Percentiles rank a stretch among this genome's conserved stretches.
Conservation (phyloP, 2,113 vertebrate genomes). For the Mystacornis crossleyi region DNA sequence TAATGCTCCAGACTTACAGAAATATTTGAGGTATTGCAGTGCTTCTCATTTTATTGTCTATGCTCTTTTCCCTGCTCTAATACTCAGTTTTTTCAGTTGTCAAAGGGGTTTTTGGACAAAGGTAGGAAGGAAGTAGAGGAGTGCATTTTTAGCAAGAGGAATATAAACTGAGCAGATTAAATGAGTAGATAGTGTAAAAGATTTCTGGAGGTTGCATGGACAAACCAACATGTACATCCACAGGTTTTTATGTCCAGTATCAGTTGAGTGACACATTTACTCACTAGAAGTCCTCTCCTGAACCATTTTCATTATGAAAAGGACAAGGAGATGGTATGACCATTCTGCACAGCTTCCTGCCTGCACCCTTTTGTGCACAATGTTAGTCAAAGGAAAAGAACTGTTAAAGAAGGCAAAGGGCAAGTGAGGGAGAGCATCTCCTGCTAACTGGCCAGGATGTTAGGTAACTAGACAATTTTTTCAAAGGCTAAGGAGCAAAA, state of each 20-base stretch:
- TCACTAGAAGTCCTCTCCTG: background rate
- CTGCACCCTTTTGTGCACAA: background rate
- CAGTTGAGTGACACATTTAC: background rate
- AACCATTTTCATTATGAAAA: background rate
- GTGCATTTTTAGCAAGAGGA: background rate
- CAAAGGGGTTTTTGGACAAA: background rate
- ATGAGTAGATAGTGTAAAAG: background rate
- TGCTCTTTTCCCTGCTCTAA: background rate
- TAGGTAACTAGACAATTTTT: background rate
- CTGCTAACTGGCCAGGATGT: background rate
- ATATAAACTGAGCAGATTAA: background rate
- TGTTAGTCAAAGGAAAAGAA: background rate
- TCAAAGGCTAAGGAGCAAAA: background rate
- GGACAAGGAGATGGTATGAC: background rate
- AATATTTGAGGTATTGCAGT: background rate
- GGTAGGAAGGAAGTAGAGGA: background rate
- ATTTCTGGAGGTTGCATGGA: background rate
- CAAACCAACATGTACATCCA: background rate
- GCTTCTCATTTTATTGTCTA: background rate
- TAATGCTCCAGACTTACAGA: background rate
- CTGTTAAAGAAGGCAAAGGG: background rate
- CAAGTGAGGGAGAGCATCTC: background rate
- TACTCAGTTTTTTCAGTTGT: background rate
- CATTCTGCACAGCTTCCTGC: background rate
- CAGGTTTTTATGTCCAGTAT: background rate